These are phyloP conservation scores for Drosophila pallidifrons DNA, from an alignment of 1,140 invertebrate genomes.

Conservation along the genomic window DNA sequence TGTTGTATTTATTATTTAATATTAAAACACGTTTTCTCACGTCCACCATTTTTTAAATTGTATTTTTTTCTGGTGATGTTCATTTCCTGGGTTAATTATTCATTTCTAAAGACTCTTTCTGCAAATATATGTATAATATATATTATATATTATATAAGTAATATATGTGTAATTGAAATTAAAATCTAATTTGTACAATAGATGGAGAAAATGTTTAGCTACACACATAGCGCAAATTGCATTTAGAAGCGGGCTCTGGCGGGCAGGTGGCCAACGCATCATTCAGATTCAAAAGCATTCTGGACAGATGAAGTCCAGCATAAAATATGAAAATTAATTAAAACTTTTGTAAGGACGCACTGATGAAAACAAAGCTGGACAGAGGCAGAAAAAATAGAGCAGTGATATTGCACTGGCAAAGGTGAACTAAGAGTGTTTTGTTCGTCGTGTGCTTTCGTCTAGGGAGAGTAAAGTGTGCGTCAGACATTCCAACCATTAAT, in stretches of 20 bases:
- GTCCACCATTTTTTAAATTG: no score
- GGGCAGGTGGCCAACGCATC: background rate
- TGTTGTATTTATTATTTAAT: no score
- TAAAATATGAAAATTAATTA: constrained; percentile 83
- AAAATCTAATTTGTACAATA: no score
- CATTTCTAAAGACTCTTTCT: no score
- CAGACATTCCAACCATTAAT: constrained; percentile 76
- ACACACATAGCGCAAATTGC: background rate
- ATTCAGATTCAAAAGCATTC: constrained; percentile 21
- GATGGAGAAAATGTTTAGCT: no score
- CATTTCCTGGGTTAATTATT: no score
- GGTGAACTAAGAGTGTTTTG: constrained; percentile 36
- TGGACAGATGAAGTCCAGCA: constrained; percentile 52
- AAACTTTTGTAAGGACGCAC: constrained; percentile 57
- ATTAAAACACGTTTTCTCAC: no score
- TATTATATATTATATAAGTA: no score
- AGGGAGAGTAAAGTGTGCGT: constrained; percentile 58
- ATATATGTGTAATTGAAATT: no score
- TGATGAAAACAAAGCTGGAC: constrained; percentile 44
- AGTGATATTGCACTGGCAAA: constrained; percentile 37
- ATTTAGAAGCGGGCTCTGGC: background rate
- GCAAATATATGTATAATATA: no score
- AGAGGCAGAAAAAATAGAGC: constrained; percentile 46
- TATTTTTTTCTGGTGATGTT: no score
- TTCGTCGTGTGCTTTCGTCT: constrained; percentile 4